Base-by-base conservation (phyloP, 2,797 vertebrate species). In the Epinephelus coioides region DNA sequence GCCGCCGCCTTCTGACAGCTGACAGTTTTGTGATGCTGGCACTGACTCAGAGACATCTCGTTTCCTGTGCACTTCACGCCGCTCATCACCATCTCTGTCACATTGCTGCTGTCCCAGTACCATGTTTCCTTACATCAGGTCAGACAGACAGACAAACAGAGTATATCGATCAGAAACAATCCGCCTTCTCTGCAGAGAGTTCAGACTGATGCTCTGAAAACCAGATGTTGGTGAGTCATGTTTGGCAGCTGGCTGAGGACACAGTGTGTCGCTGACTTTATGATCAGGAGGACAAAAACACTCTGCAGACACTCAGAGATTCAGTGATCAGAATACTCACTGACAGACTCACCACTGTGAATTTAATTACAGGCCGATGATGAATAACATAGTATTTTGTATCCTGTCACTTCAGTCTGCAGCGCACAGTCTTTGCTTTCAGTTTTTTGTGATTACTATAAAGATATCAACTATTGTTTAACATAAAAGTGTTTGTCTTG, bases 71-170 rank as follows among this genome's bases (percentile, higher is more conserved):
- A 99, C 85, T 94, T 98, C 72, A 99, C 96, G 0, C 98, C 98
- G 0, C 98, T 99, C 95, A 98, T 89, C 65, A 97, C 95, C 97
- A 99, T 97, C 76, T 98, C 96, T 0, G 97, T 98, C 79, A 96
- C 93, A 0, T 99, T 99, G 79, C 97, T 97, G 79, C 96, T 95
- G 0, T 99, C 98, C 98, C 98, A 99, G 94, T 99, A 99, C 98
- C 98, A 99, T 0, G 98, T 99, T 95, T 99, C 98, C 98, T 99
- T 95, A 73, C 76, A 56, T 46, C 63, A 46, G 38, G 2, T 38
- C 13, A 74, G 17, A 74, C 49, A 47, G 23, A 60, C 55, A 21
- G 3, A n/a, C 55, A 69, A 11, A 70, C 40, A 69, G 2, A 69
- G 11, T 0, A 38, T 13, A 17, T 4, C 1, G 11, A 70, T 89